Evolutionary conservation across 1,140 invertebrate genomes (phyloP).

Genomic region (Leptopilina boulardi): DNA sequence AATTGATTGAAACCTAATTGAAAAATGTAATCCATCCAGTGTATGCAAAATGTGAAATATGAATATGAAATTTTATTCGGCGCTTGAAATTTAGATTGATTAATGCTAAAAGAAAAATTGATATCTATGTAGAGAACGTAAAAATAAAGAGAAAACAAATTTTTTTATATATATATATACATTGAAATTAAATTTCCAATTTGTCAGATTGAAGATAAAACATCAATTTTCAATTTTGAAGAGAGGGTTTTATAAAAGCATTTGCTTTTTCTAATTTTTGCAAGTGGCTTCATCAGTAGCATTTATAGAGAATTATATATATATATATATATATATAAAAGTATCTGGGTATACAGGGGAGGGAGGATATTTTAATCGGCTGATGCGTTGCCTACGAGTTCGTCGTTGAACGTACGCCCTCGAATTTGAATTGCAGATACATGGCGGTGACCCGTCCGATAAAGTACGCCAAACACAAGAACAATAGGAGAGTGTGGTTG

Average conservation of each 20-base stretch:
- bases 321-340: background rate
- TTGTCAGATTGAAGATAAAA: constrained; percentile 1
- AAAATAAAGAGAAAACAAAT: background rate
- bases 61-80: no score
- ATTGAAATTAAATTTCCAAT: background rate
- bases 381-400: constrained; percentile 46
- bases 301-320: no score
- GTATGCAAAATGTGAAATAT: no score
- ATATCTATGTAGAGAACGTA: background rate
- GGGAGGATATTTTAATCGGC: constrained; percentile 50
- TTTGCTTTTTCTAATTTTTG: background rate
- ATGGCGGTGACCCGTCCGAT: constrained; percentile 99
- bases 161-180: background rate
- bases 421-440: constrained; percentile 81
- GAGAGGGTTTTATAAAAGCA: background rate
- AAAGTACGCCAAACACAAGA: constrained; percentile 99
- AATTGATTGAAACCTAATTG: no score
- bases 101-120: background rate
- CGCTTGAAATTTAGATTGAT: no score
- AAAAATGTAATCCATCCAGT: no score
- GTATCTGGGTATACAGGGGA: constrained; percentile 38
- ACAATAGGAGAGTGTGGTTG: constrained; percentile 94
- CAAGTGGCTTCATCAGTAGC: constrained; percentile 8
- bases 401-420: constrained; percentile 49
- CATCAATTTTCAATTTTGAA: background rate